A percentile compares a stretch with the other conserved stretches of the same genome.
phyloP scores from a whole-genome alignment of 2,888 invertebrate genomes.

The Clepsis dumicolana region DNA sequence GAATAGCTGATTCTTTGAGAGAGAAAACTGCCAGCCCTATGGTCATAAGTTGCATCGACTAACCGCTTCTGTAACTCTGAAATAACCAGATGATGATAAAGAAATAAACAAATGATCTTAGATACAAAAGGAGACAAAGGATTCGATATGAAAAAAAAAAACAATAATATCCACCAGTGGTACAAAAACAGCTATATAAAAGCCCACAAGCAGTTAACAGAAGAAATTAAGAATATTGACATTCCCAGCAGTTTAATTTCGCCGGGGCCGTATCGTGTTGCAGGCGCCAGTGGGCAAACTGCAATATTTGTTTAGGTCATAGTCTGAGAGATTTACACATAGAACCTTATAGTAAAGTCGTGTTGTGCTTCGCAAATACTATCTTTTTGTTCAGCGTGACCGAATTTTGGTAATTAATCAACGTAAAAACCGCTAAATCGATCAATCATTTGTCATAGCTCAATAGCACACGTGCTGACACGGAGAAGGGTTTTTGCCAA shows the following conservation, averaged over 20 bases:
- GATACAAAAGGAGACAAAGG: not conserved
- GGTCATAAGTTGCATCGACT: no score
- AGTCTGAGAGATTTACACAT: constrained; percentile 47
- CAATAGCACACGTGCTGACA: constrained; percentile 69
- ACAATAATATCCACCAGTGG: not conserved
- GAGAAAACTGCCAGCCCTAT: no score
- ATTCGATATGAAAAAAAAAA: not conserved
- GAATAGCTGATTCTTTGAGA: no score
- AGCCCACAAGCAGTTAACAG: not conserved
- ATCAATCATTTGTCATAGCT: constrained; percentile 47
- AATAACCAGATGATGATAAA: no score
- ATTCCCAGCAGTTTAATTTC: constrained; percentile 28
- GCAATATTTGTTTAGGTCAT: constrained; percentile 75
- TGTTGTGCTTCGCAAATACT: constrained; percentile 14
- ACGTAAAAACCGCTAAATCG: constrained; percentile 24
- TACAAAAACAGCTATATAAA: not conserved
- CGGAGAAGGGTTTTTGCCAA: constrained; percentile 65
- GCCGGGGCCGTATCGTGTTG: constrained; percentile 63
- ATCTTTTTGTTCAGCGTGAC: not conserved
- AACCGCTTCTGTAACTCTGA: no score
- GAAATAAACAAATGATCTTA: no score
- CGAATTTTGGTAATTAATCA: constrained; percentile 27
- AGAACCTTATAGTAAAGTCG: constrained; percentile 5
- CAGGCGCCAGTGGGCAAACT: constrained; percentile 83
- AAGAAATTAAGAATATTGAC: constrained; percentile 14